phyloP scores from a whole-genome alignment of 2,113 vertebrate genomes.

The Periophthalmodon schlosseri region DNA sequence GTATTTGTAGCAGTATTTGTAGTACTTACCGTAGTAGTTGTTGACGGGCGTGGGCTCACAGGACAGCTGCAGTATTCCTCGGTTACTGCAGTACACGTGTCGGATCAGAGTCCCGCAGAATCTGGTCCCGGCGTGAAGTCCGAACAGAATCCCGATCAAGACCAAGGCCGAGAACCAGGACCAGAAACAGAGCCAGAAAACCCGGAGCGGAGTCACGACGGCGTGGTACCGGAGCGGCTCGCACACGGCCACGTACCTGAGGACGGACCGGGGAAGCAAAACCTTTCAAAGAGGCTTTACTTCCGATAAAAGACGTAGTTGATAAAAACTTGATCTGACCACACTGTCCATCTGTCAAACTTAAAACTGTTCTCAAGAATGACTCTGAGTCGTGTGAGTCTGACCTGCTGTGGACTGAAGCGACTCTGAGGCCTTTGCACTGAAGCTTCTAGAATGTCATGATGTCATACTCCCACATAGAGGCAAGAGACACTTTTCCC shows the following conservation, averaged over 20 bases:
- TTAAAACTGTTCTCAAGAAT: no score
- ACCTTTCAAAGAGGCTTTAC: no score
- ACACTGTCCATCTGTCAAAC: no score
- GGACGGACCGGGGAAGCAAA: background rate
- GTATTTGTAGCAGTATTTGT: no score
- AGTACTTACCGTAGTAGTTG: conserved; percentile 54
- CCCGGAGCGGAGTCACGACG: conserved; percentile 56
- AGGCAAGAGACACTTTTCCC: no score
- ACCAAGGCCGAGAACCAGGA: conserved; percentile 54
- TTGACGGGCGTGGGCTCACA: conserved; percentile 43
- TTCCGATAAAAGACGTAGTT: no score
- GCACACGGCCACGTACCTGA: conserved; percentile 62
- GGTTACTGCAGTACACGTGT: conserved; percentile 67
- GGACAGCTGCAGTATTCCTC: conserved; percentile 52
- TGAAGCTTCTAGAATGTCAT: no score
- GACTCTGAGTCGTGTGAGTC: no score
- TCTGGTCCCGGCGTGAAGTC: conserved; percentile 38
- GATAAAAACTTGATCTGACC: no score
- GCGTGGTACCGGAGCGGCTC: conserved; percentile 59
- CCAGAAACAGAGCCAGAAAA: conserved; percentile 41
- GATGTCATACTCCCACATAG: no score
- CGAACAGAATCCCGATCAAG: conserved; percentile 49
- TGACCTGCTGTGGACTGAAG: no score
- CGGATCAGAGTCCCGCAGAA: conserved; percentile 52
- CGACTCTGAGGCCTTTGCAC: no score